Evolutionary conservation across 2,888 invertebrate genomes (phyloP), one percentile per base, ranked within the genome.

Genomic region (Sphaerophoria rueppellii): DNA sequence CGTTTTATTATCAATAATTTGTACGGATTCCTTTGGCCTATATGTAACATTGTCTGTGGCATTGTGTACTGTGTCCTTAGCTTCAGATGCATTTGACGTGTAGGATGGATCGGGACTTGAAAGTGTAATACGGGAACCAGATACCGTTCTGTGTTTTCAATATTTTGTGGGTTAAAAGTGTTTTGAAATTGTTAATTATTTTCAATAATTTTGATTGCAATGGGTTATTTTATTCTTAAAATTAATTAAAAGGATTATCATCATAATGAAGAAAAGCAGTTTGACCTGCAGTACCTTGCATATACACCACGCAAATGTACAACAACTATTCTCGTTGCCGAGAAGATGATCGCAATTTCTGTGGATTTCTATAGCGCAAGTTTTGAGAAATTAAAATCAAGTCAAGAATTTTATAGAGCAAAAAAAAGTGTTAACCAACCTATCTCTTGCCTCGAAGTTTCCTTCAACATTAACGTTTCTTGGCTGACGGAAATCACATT

Each of bases 401-500:
- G 34, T 54, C 35, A 60, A 69, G 2, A 43, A 14, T 40, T 40
- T 34, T 16, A 11, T 55, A 48, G 0, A 35, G 11, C 35, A 11
- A 48, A n/a, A 14, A 12, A 4, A n/a, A 12, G 7, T 16, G 0
- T n/a, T 16, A 55, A 71, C 74, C 89, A 90, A 92, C 92, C 91
- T 91, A 55, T 92, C 92, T 77, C 90, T 89, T 77, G 92, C 90
- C 87, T 92, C 92, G 83, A 93, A 91, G 87, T 93, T 91, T 4
- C 93, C 93, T 74, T 93, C 93, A 58, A 94, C 93, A 16, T 93
- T 92, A 34, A 93, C 87, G 87, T 92, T 93, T 86, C 93, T 91
- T 0, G 94, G 93, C 82, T 92, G 92, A 48, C 93, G 92, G 88
- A 94, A 94, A 89, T 95, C 94, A 87, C 95, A 95, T 89, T 94